Conservation (phyloP, 2,113 vertebrate genomes). For the Cyrtonyx montezumae region DNA sequence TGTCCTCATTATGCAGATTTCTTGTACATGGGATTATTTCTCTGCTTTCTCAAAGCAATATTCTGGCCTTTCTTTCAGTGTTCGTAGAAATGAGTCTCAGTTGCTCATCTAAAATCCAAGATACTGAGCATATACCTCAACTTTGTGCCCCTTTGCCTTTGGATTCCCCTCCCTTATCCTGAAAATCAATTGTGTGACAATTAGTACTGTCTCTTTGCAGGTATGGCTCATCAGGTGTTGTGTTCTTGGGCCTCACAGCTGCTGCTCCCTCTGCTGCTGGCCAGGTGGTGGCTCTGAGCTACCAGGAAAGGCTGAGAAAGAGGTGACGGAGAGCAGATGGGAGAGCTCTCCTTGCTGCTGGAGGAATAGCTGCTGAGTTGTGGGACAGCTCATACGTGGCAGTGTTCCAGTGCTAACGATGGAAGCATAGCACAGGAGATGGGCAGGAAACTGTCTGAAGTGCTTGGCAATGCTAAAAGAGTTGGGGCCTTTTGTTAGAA, state of each 20-base stretch:
- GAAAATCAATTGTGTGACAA: not conserved
- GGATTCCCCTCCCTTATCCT: not conserved
- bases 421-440: not conserved
- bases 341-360: not conserved
- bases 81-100: not conserved
- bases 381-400: not conserved
- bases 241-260: not conserved
- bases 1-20: not conserved
- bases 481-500: not conserved
- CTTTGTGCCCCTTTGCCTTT: not conserved
- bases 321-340: conserved; percentile 12
- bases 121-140: not conserved
- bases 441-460: not conserved
- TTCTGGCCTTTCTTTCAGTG: not conserved
- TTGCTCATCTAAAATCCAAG: not conserved
- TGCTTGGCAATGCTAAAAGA: not conserved
- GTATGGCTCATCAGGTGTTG: not conserved
- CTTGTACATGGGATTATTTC: not conserved
- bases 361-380: not conserved
- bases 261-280: conserved; percentile 36
- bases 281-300: conserved; percentile 68
- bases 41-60: not conserved
- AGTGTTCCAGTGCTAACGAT: not conserved
- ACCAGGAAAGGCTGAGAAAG: not conserved
- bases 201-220: not conserved